These are phyloP conservation scores for Pteria penguin DNA, from an alignment of 2,888 invertebrate species.

Conservation along the genomic window DNA sequence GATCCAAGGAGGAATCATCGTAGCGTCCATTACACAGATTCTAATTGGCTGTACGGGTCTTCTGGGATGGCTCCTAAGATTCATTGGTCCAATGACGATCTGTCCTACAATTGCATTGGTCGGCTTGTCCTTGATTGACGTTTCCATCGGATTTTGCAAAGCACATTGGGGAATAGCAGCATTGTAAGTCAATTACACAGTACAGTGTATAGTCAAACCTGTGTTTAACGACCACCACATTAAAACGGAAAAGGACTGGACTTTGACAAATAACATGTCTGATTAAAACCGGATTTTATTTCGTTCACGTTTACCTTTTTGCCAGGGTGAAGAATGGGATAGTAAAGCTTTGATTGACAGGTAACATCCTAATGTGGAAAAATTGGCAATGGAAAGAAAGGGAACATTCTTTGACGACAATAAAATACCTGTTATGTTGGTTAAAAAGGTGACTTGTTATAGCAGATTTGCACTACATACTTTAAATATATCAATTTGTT, in stretches of 20 bases:
- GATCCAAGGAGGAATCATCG: slow-evolving; percentile 72
- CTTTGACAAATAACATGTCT: too few species aligned
- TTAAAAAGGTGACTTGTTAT: too few species aligned
- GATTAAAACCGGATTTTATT: not conserved
- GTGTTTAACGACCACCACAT: not conserved
- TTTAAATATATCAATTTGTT: too few species aligned
- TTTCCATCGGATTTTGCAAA: slow-evolving; percentile 89
- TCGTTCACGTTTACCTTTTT: not conserved
- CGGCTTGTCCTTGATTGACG: slow-evolving; percentile 90
- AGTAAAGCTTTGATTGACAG: too few species aligned
- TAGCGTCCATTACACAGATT: slow-evolving; percentile 67
- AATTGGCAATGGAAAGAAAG: too few species aligned
- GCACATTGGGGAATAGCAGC: slow-evolving; percentile 91
- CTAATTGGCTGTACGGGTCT: slow-evolving; percentile 66
- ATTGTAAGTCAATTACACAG: slow-evolving; percentile 86
- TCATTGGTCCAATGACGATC: slow-evolving; percentile 91
- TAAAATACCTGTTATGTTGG: too few species aligned
- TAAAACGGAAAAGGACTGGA: not conserved
- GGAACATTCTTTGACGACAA: too few species aligned
- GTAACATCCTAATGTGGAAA: too few species aligned
- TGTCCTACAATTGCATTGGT: slow-evolving; percentile 91
- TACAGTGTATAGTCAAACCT: not conserved
- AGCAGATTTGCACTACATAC: too few species aligned
- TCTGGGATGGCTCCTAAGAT: slow-evolving; percentile 64
- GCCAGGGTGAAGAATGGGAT: too few species aligned